Percentiles rank a stretch among this genome's conserved stretches.
These are phyloP conservation scores for Hydropsyche betteni DNA, from an alignment of 2,888 invertebrate genomes.

Conservation along the genomic window DNA sequence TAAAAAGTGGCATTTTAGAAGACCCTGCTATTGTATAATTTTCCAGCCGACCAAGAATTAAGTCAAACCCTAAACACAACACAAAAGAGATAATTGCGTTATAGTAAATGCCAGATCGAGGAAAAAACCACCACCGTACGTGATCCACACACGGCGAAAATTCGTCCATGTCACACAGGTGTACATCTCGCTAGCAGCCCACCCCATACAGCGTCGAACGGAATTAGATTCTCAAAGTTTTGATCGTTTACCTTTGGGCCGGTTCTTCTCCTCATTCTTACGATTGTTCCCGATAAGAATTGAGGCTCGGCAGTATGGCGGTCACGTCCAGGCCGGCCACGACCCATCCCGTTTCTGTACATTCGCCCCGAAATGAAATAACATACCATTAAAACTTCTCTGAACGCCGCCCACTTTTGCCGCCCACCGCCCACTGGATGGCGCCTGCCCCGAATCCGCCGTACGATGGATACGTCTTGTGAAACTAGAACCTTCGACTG, in stretches of 20 bases:
- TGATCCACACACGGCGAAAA: slow-evolving; percentile 1
- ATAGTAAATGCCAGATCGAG: slow-evolving; percentile 1
- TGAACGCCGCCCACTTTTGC: background rate
- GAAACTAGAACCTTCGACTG: too few species aligned
- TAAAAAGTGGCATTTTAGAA: too few species aligned
- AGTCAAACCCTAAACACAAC: too few species aligned
- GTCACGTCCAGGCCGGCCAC: slow-evolving; percentile 33
- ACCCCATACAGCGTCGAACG: background rate
- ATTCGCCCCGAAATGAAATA: slow-evolving; percentile 35
- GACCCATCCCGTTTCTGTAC: slow-evolving; percentile 6
- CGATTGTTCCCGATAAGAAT: slow-evolving; percentile 38
- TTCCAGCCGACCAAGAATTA: too few species aligned
- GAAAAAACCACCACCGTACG: slow-evolving; percentile 2
- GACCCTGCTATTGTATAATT: too few species aligned
- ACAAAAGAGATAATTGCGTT: too few species aligned
- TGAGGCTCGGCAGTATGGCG: slow-evolving; percentile 31
- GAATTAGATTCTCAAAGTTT: slow-evolving; percentile 39
- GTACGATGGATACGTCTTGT: too few species aligned
- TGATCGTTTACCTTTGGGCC: slow-evolving; percentile 37
- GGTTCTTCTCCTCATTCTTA: slow-evolving; percentile 29
- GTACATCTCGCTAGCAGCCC: slow-evolving; percentile 16
- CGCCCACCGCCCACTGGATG: background rate
- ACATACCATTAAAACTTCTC: slow-evolving; percentile 39
- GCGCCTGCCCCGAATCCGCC: too few species aligned
- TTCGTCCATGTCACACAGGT: background rate